Percentiles rank a stretch among this genome's conserved stretches.
phyloP scores from a whole-genome alignment of 2,888 invertebrate genomes.

The Ormyrus rosae region DNA sequence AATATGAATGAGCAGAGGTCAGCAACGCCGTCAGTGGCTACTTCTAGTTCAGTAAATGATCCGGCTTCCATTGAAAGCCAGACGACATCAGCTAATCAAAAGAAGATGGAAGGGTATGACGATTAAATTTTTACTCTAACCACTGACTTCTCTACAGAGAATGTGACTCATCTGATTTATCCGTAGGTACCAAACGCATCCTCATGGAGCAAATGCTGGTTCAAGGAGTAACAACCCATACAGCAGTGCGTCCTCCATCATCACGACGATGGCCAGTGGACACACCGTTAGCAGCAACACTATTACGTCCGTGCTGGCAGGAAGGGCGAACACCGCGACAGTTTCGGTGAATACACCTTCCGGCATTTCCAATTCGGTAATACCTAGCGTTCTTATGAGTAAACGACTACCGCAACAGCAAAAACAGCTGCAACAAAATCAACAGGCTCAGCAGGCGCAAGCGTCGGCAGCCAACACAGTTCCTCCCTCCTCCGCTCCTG shows the following conservation, averaged over 20 bases:
- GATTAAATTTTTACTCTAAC: not conserved
- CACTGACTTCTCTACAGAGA: not conserved
- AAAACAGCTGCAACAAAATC: conserved; percentile 77
- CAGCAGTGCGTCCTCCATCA: conserved; percentile 73
- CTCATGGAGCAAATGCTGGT: conserved; percentile 60
- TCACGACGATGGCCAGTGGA: conserved; percentile 84
- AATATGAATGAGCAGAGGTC: conserved; percentile 65
- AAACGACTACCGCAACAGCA: conserved; percentile 75
- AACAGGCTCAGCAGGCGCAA: conserved; percentile 74
- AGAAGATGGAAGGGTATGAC: conserved; percentile 47
- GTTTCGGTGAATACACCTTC: conserved; percentile 83
- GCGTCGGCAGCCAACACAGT: conserved; percentile 34
- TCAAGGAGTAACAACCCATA: conserved; percentile 60
- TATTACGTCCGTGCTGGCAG: conserved; percentile 87
- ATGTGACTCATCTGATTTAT: not conserved
- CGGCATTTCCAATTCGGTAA: conserved; percentile 68
- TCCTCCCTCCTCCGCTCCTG: conserved; percentile 48
- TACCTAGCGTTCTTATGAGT: conserved; percentile 71
- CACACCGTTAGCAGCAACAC: conserved; percentile 88
- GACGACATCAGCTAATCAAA: conserved; percentile 59
- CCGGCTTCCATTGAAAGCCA: conserved; percentile 62
- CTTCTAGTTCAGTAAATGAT: conserved; percentile 61
- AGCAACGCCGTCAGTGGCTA: conserved; percentile 64
- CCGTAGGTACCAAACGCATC: conserved; percentile 70
- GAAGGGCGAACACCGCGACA: conserved; percentile 85